phyloP scores from a whole-genome alignment of 2,113 vertebrate species.

The Aptenodytes patagonicus region DNA sequence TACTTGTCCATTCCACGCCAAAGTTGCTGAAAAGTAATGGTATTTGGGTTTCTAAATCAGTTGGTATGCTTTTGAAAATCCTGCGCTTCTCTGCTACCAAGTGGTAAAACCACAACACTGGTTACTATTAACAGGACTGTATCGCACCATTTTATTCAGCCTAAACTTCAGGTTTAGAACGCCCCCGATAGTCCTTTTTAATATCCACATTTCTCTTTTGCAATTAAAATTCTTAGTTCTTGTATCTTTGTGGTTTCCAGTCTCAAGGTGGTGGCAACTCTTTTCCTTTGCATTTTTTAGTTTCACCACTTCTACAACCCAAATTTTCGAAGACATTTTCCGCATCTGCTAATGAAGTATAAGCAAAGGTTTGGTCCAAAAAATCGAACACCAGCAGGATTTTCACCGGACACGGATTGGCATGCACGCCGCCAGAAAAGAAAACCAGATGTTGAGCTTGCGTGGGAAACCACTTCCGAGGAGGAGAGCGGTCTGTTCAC shows the following conservation, averaged over 20 bases:
- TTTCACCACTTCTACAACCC: neutral
- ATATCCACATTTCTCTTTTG: neutral
- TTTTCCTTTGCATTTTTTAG: neutral
- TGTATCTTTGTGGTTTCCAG: neutral
- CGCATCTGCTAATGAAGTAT: fast-evolving
- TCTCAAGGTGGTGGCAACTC: neutral
- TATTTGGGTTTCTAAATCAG: neutral
- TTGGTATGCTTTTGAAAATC: neutral
- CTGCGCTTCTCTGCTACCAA: fast-evolving
- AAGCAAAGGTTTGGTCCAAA: neutral
- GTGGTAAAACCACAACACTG: neutral
- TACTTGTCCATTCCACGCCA: neutral
- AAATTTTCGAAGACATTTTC: neutral
- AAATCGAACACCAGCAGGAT: neutral
- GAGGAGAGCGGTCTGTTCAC: neutral
- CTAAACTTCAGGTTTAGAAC: neutral
- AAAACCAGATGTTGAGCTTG: neutral
- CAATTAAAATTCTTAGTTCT: neutral
- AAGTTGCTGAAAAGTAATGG: neutral
- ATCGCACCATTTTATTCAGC: neutral
- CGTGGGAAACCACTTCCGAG: fast-evolving
- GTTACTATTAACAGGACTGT: neutral
- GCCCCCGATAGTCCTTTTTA: neutral
- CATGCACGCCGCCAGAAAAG: fast-evolving
- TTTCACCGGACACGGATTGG: fast-evolving